A percentile compares a stretch with the other conserved stretches of the same genome.
phyloP scores from a whole-genome alignment of 1,140 invertebrate genomes.

The Theocolax elegans region DNA sequence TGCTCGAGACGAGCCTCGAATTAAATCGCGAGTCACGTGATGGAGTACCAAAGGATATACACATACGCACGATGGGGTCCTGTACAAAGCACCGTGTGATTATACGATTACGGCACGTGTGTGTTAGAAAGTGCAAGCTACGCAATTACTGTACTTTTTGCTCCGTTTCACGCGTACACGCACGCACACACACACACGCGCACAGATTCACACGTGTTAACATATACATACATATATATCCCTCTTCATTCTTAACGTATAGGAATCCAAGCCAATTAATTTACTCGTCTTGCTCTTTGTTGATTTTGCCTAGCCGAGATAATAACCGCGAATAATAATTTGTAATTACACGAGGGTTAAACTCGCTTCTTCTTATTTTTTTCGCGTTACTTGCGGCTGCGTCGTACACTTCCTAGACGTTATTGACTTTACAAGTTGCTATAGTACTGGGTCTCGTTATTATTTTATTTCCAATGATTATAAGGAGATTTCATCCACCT shows the following conservation, averaged over 20 bases:
- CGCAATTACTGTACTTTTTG: conserved; percentile 9
- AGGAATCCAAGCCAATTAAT: conserved; percentile 1
- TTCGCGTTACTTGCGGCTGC: too few relatives aligned
- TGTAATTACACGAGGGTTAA: not conserved
- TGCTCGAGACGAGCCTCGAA: not conserved
- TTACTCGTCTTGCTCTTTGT: not conserved
- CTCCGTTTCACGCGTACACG: not conserved
- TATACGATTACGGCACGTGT: conserved; percentile 6
- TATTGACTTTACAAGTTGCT: too few relatives aligned
- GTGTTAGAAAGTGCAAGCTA: conserved; percentile 23
- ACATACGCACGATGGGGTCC: not conserved
- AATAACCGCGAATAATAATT: conserved; percentile 1
- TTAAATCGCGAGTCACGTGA: not conserved
- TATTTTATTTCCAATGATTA: too few relatives aligned
- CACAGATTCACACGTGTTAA: too few relatives aligned
- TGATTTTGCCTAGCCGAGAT: not conserved
- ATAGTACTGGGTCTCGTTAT: too few relatives aligned
- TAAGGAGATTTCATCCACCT: too few relatives aligned
- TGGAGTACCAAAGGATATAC: not conserved
- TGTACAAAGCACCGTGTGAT: not conserved
- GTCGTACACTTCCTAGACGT: too few relatives aligned
- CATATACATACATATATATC: too few relatives aligned
- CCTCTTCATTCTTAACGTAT: not conserved
- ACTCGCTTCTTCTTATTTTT: too few relatives aligned
- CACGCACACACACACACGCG: too few relatives aligned